These are phyloP conservation scores for Pampusana beccarii DNA, from an alignment of 2,113 vertebrate genomes.

Conservation along the genomic window DNA sequence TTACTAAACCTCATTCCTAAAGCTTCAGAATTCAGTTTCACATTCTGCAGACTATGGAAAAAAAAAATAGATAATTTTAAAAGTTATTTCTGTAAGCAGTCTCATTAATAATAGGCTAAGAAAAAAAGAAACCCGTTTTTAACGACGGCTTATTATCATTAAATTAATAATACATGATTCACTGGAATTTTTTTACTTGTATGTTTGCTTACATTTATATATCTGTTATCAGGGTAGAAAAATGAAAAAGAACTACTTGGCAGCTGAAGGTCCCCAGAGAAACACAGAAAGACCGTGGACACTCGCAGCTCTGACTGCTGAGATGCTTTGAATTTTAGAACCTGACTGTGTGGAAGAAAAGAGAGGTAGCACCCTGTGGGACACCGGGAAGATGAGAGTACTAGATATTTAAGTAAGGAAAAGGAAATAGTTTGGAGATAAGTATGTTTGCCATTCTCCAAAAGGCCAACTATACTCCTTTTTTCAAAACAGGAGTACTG, in stretches of 20 bases:
- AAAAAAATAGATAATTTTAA: background rate
- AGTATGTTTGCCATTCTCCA: background rate
- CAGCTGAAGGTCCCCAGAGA: background rate
- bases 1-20: background rate
- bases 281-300: background rate
- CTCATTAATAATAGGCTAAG: background rate
- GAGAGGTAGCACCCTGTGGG: background rate
- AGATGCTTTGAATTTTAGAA: background rate
- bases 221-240: background rate
- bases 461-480: background rate
- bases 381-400: background rate
- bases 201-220: background rate
- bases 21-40: background rate
- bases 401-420: background rate
- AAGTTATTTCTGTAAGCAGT: background rate
- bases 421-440: background rate
- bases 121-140: background rate
- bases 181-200: background rate
- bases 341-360: background rate
- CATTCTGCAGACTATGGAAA: background rate
- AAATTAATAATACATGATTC: background rate
- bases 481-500: background rate
- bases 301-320: background rate
- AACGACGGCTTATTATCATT: background rate
- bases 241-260: background rate